Evolutionary conservation across 2,888 invertebrate species (phyloP), one percentile per base, ranked within the genome.

Genomic region (Volucella bombylans): DNA sequence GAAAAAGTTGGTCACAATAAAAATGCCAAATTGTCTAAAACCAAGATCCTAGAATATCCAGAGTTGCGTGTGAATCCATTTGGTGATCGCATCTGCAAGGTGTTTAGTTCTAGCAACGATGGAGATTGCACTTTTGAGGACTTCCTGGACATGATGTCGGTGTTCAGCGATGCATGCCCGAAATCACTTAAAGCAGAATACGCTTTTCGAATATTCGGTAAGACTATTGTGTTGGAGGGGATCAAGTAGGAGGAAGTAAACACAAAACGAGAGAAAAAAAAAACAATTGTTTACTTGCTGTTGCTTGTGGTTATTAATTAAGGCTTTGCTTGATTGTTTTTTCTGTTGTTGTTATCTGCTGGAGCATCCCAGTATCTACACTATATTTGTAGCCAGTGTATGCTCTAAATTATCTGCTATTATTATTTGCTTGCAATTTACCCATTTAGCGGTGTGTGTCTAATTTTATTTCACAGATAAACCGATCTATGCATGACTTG

Each of bases 61-160:
- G 98, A 98, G 91, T 92, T 98, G 50, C 93, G 95, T 86, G 97
- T 97, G 2, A 98, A 98, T 92, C 98, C 98, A 0, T 98, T 98
- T 92, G 95, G 96, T 49, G 96, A 97, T 89, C 93, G 98, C 71
- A 97, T 98, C 86, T 98, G 98, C 89, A 96, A 96, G 90, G 96
- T 98, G n/a, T 96, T 97, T 88, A 96, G 96, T 90, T 96, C 96
- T 0, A 96, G 95, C 90, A 96, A 96, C 87, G 96, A 96, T 91
- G 98, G 97, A 4, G 96, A 97, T 90, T 96, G 97, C 90, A 97
- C 97, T 0, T 98, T 98, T 92, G 98, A 98, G 92, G 98, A 98
- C 91, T 98, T 98, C 90, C 93, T 98, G 3, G 98, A 98, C 89
- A 98, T 98, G 98, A 97, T 98, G 96, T 98, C 97, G 0, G 97